These are phyloP conservation scores for Anolis carolinensis DNA, from an alignment of 2,113 vertebrate genomes.

Conservation along the genomic window DNA sequence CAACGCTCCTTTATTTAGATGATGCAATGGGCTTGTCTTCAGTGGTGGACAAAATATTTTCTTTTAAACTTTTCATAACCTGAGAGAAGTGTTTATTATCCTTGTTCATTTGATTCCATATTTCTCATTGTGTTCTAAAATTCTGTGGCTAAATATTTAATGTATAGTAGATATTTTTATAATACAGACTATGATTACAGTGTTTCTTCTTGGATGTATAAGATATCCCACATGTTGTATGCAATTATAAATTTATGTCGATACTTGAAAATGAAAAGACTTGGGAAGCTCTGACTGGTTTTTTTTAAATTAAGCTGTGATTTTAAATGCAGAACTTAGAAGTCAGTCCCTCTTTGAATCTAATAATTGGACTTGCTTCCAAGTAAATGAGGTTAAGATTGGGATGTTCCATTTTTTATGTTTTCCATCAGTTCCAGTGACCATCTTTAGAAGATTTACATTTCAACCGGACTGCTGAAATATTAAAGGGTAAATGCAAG, in stretches of 20 bases:
- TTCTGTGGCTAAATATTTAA: slow-evolving; percentile 55
- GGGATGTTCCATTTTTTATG: neutral
- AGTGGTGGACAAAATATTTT: neutral
- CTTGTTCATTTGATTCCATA: slow-evolving; percentile 24
- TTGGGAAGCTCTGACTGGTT: neutral
- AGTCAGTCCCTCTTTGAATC: neutral
- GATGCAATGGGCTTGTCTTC: neutral
- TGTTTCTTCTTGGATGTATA: slow-evolving; percentile 34
- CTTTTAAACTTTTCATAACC: neutral
- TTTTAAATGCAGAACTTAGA: slow-evolving; percentile 5
- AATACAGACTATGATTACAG: slow-evolving; percentile 61
- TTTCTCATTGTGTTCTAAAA: slow-evolving; percentile 63
- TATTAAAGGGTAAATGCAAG: neutral
- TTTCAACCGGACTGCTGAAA: neutral
- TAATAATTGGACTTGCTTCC: slow-evolving; percentile 4
- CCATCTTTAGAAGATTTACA: neutral
- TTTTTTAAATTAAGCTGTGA: slow-evolving; percentile 20
- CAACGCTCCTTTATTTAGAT: neutral
- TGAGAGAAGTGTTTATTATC: neutral
- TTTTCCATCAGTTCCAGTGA: slow-evolving; percentile 8
- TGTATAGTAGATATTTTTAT: slow-evolving; percentile 67
- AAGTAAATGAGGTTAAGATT: slow-evolving; percentile 1
- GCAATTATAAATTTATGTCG: slow-evolving; percentile 55
- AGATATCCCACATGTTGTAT: slow-evolving; percentile 22
- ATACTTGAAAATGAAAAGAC: slow-evolving; percentile 63